These are phyloP conservation scores for Tenodera sinensis DNA, from an alignment of 2,888 invertebrate species.

Conservation along the genomic window DNA sequence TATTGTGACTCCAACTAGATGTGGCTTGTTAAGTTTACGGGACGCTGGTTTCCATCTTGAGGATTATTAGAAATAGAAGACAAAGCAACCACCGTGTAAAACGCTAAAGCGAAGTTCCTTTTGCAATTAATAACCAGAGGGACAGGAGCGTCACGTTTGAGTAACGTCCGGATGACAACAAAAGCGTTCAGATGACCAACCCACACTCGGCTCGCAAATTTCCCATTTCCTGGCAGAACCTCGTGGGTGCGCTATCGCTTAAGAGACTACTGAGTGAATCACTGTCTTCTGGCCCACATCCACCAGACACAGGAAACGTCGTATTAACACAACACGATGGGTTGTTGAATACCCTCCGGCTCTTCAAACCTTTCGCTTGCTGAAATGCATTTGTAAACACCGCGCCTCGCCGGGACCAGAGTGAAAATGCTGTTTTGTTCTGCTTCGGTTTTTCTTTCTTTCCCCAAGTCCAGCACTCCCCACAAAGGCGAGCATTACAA, in stretches of 20 bases:
- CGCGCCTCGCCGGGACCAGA: too few species aligned
- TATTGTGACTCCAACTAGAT: too few species aligned
- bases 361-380: neutral
- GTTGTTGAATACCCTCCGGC: neutral
- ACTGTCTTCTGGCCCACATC: neutral
- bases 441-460: neutral
- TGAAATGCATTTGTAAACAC: neutral
- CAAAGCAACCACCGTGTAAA: neutral
- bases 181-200: neutral
- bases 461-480: neutral
- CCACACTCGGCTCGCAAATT: neutral
- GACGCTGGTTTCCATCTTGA: neutral
- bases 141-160: neutral
- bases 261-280: neutral
- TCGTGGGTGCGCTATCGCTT: neutral
- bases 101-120: neutral
- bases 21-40: neutral
- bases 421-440: neutral
- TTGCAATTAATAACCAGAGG: neutral
- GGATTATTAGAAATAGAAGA: neutral
- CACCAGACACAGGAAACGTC: neutral
- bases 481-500: too few species aligned
- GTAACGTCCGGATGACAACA: neutral
- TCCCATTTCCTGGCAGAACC: neutral
- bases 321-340: neutral